These are phyloP conservation scores for Phataginus tricuspis DNA, from an alignment of 2,797 vertebrate genomes.

Conservation along the genomic window DNA sequence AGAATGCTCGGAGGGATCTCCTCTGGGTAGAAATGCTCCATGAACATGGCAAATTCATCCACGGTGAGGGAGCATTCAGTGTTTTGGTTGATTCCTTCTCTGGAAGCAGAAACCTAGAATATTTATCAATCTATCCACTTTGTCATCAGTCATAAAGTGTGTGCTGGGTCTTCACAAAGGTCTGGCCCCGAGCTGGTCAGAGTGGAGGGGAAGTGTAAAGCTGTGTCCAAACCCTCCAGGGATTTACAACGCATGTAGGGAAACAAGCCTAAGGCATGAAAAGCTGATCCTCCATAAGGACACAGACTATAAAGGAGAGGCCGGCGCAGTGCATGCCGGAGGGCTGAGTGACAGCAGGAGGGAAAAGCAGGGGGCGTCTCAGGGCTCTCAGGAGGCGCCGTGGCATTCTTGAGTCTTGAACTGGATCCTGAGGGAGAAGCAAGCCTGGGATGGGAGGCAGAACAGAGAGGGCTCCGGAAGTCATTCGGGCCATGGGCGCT, in stretches of 20 bases:
- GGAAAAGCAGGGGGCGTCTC: neutral
- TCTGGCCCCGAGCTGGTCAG: neutral
- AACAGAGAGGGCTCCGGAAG: neutral
- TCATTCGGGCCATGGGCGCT: neutral
- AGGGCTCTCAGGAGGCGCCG: neutral
- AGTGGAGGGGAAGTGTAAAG: neutral
- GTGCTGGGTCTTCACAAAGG: neutral
- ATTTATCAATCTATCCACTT: neutral
- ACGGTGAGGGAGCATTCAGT: neutral
- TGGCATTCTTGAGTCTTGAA: neutral
- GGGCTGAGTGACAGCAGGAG: neutral
- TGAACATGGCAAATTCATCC: neutral
- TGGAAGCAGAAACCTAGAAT: neutral
- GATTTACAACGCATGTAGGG: fast-evolving
- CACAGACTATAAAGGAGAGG: fast-evolving
- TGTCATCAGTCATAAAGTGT: neutral
- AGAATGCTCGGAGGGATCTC: neutral
- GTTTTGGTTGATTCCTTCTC: neutral
- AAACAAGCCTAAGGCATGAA: neutral
- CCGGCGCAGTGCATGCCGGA: fast-evolving
- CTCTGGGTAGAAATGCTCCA: no score
- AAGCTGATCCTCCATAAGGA: neutral
- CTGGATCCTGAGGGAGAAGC: neutral
- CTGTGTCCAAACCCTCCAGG: neutral
- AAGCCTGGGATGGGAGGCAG: neutral